Evolutionary conservation across 2,888 invertebrate species (phyloP).

Genomic region (Hermaeophaga mercurialis): DNA sequence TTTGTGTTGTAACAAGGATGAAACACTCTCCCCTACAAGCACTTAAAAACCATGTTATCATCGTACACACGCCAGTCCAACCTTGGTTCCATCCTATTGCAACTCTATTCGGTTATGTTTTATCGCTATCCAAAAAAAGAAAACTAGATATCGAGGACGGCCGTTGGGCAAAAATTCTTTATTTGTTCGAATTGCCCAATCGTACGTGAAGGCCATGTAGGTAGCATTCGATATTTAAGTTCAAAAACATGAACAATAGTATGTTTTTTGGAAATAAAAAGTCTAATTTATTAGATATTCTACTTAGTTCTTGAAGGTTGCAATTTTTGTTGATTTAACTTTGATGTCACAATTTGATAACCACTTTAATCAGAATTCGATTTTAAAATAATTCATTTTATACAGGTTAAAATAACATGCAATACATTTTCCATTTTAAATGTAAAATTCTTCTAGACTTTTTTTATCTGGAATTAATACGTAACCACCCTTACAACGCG

Average conservation of each 20-base stretch:
- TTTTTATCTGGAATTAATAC: no score
- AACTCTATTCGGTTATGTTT: conserved; percentile 1
- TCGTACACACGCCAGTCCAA: neutral
- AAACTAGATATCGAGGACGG: conserved; percentile 7
- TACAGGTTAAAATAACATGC: no score
- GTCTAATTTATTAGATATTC: neutral
- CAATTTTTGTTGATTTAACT: no score
- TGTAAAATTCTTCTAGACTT: no score
- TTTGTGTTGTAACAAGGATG: neutral
- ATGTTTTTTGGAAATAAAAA: neutral
- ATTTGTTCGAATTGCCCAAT: conserved; percentile 3
- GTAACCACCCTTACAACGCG: no score
- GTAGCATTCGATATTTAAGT: neutral
- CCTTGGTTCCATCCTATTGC: conserved; percentile 6
- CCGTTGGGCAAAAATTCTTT: neutral
- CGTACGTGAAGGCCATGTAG: conserved; percentile 12
- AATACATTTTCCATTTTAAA: no score
- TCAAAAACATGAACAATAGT: neutral
- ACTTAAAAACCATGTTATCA: neutral
- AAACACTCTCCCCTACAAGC: neutral
- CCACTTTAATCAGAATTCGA: no score
- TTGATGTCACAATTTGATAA: no score
- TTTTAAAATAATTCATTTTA: no score
- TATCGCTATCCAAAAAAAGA: conserved; percentile 3
- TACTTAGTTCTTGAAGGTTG: neutral